These are phyloP conservation scores for Labeo rohita DNA, from an alignment of 2,113 vertebrate species.

Conservation along the genomic window DNA sequence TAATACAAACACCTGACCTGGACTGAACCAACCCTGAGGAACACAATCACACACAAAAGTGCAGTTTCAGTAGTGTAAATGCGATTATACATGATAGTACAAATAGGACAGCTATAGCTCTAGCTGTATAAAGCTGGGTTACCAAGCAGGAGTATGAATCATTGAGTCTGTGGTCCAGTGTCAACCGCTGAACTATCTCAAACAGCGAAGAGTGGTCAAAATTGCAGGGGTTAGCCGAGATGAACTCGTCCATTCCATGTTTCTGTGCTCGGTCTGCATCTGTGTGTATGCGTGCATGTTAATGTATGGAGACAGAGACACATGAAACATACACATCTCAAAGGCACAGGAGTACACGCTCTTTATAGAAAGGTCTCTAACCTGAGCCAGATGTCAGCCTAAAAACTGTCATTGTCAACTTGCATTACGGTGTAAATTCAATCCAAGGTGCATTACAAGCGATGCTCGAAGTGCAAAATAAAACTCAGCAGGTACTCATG, in stretches of 20 bases:
- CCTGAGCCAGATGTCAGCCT: slow-evolving; percentile 11
- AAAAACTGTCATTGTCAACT: slow-evolving; percentile 83
- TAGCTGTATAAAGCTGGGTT: slow-evolving; percentile 67
- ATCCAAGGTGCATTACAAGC: slow-evolving; percentile 14
- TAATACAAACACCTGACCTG: slow-evolving; percentile 97
- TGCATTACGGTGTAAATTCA: slow-evolving; percentile 65
- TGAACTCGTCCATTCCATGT: slow-evolving; percentile 99
- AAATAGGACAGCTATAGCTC: neutral
- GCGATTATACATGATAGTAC: neutral
- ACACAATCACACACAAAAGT: neutral
- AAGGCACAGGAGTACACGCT: neutral
- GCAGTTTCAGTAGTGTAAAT: neutral
- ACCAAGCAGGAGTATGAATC: slow-evolving; percentile 99
- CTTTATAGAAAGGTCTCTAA: neutral
- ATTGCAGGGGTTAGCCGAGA: slow-evolving; percentile 98
- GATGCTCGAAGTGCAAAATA: slow-evolving; percentile 2
- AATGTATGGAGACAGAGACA: slow-evolving; percentile 77
- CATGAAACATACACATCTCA: neutral
- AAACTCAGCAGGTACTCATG: neutral
- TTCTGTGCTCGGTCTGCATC: slow-evolving; percentile 99
- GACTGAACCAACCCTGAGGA: slow-evolving; percentile 97
- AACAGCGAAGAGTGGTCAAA: slow-evolving; percentile 98
- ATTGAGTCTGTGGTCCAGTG: slow-evolving; percentile 98
- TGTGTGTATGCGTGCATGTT: slow-evolving; percentile 72
- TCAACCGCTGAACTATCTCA: slow-evolving; percentile 97